Evolutionary conservation across 2,113 vertebrate genomes (phyloP), one percentile per base, ranked within the genome.

Genomic region (Ondatra zibethicus): DNA sequence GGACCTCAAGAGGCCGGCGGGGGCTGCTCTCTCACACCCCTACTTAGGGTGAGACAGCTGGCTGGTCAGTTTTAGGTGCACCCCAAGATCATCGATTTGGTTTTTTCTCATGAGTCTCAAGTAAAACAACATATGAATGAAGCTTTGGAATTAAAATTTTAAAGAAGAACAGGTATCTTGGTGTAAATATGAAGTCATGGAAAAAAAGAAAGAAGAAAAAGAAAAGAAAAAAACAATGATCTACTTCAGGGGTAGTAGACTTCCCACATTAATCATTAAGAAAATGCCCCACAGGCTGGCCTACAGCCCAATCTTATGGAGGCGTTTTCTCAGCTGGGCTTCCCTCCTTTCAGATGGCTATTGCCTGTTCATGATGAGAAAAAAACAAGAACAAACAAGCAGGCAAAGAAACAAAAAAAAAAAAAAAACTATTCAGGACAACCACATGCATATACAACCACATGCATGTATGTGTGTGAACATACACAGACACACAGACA

Each of bases 71-170:
- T 52, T 21, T 12, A 2, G 50, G 33, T 81, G 10, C 10, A 81
- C 36, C 23, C 52, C 36, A 58, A n/a, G n/a, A 39, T 58, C 21
- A 25, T 58, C 19, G 10, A n/a, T 58, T 58, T n/a, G 31, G 1
- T 81, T 11, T 55, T 55, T 58, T 58, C 21, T 39, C 3, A 27
- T 3, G 3, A 58, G 11, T n/a, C 36, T 82, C 19, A 58, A n/a
- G 21, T 27, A 7, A 58, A 58, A 81, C 36, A 27, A 45, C 31
- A 52, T 86, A 31, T 66, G 19, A 93, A 85, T 55, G 77, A 68
- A 95, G 42, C n/a, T 94, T 50, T 31, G 55, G 55, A 88, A 81
- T 36, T n/a, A 80, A 91, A 89, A 82, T 87, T 95, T 78, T 68
- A 29, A 84, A 78, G 45, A 95, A 95, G 66, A 33, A 36, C 66